phyloP scores from a whole-genome alignment of 92 coral and sea anemone genomes.

The Paramuricea clavata region DNA sequence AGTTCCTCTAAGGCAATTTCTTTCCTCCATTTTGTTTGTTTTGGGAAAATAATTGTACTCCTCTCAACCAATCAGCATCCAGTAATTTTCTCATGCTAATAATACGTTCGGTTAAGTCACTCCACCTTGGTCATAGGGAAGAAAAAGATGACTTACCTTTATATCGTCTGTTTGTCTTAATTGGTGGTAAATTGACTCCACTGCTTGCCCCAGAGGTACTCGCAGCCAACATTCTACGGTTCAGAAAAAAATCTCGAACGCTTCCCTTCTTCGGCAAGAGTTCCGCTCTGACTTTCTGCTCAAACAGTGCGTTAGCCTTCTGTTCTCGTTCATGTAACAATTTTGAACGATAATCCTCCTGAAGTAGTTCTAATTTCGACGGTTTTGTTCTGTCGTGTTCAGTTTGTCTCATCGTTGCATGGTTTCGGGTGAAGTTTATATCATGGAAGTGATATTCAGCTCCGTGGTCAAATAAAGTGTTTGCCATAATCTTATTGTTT shows the following conservation, averaged over 20 bases:
- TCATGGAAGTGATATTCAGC: neutral
- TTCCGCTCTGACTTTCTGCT: constrained; percentile 39
- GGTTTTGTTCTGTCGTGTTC: constrained; percentile 63
- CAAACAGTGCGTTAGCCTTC: constrained; percentile 68
- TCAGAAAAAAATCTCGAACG: constrained; percentile 93
- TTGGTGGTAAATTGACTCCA: constrained; percentile 85
- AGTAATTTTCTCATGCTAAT: neutral
- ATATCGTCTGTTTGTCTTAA: constrained; percentile 78
- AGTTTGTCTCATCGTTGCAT: constrained; percentile 26
- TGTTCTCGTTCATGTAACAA: constrained; percentile 85
- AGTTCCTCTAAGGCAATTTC: no score
- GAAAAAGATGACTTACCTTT: constrained; percentile 42
- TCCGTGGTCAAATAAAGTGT: neutral
- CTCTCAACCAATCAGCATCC: no score
- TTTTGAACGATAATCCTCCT: constrained; percentile 79
- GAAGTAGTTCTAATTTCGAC: constrained; percentile 85
- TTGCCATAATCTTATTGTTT: neutral
- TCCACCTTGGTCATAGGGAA: no score
- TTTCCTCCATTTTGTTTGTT: no score
- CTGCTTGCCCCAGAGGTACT: constrained; percentile 51
- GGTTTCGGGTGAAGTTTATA: neutral
- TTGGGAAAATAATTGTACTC: neutral
- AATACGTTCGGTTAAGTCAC: no score
- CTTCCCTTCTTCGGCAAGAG: constrained; percentile 71
- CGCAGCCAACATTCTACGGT: constrained; percentile 86